A percentile compares a stretch with the other conserved stretches of the same genome.
Evolutionary conservation across 2,113 vertebrate species (phyloP).

Genomic region (Bos javanicus): DNA sequence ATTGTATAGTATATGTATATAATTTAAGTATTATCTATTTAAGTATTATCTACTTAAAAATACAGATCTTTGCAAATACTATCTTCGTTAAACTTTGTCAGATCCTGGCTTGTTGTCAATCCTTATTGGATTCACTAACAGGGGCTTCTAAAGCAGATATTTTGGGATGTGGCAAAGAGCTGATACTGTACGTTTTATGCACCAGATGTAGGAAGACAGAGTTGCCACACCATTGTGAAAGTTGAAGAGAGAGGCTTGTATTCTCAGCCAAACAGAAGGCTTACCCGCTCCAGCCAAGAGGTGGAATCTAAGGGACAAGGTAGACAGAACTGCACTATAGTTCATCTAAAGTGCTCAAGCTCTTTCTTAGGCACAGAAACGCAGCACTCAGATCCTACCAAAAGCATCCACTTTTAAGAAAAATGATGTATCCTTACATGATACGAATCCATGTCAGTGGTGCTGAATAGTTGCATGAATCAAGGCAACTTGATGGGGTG

Average conservation of each 20-base stretch:
- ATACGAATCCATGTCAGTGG: too few relatives aligned
- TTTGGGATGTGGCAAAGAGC: slow-evolving; percentile 1
- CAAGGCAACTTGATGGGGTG: too few relatives aligned
- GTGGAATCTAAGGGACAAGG: neutral
- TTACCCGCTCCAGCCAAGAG: neutral
- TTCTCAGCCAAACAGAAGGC: slow-evolving; percentile 34
- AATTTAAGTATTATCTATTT: neutral
- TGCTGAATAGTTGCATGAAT: neutral
- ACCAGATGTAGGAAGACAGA: neutral
- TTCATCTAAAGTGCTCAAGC: neutral
- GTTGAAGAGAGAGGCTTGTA: neutral
- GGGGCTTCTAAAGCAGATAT: slow-evolving; percentile 35
- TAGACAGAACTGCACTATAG: neutral
- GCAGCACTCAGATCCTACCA: neutral
- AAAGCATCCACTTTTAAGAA: neutral
- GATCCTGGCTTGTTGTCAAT: neutral
- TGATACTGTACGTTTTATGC: neutral
- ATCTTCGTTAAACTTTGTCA: neutral
- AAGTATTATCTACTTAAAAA: neutral
- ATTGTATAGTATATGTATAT: neutral
- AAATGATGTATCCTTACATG: neutral
- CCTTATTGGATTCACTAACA: slow-evolving; percentile 6
- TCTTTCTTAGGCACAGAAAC: neutral
- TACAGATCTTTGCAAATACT: neutral
- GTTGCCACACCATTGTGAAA: neutral